Evolutionary conservation across 2,113 vertebrate species (phyloP).

Genomic region (Corythornis madagascariensis): DNA sequence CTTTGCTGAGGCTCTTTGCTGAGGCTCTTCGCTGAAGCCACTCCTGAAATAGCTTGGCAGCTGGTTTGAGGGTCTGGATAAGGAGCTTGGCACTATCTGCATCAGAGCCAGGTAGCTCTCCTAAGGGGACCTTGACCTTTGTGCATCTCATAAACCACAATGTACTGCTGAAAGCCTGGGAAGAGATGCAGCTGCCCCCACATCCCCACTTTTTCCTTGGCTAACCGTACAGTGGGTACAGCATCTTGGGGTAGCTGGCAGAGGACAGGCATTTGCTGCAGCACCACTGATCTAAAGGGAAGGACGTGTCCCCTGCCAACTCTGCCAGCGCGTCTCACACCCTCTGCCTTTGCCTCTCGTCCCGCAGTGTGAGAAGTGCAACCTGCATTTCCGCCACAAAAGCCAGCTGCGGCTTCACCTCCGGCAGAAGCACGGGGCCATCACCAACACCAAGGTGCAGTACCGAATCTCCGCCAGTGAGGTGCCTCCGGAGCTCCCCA

Average conservation of each 20-base stretch:
- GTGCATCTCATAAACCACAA: background rate
- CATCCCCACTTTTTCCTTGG: accelerated
- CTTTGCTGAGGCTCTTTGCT: background rate
- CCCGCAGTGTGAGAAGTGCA: constrained; percentile 98
- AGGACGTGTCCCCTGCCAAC: background rate
- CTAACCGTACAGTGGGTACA: background rate
- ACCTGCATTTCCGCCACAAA: constrained; percentile 99
- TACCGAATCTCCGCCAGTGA: constrained; percentile 88
- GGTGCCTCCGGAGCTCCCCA: constrained; percentile 86
- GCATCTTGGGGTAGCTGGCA: background rate
- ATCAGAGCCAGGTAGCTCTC: background rate
- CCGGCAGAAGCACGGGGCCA: constrained; percentile 98
- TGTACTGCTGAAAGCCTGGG: background rate
- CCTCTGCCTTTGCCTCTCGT: background rate
- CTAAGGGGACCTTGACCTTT: background rate
- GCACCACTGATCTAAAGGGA: background rate
- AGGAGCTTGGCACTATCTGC: background rate
- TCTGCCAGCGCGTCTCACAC: accelerated
- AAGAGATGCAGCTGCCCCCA: background rate
- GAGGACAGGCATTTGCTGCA: accelerated
- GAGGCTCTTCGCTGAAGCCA: background rate
- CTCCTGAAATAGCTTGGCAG: background rate
- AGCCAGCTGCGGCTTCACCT: constrained; percentile 96
- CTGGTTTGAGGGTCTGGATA: background rate
- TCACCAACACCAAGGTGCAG: constrained; percentile 99